Base-by-base conservation (phyloP, 2,888 invertebrate genomes). In the Cerceris rybyensis region DNA sequence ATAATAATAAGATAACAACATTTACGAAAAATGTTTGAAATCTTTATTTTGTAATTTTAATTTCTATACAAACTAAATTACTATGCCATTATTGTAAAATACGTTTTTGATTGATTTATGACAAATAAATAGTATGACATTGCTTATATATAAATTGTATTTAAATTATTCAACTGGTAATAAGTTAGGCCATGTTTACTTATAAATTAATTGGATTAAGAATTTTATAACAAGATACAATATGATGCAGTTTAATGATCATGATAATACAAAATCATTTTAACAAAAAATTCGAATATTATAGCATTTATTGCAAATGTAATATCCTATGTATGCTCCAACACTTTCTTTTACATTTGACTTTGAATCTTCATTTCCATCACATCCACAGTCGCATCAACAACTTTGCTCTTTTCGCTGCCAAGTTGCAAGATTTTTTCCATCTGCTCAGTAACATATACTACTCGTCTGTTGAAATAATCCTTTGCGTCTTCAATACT, bases 391-490 rank as follows among this genome's bases (percentile, higher is more conserved):
- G 97, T 95, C 49, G 96, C 96, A 92, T 96, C 96, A 80, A 97
- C 94, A 80, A 97, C 95, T 92, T 95, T 96, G 77, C 95, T 95
- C 92, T 98, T 98, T 90, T 98, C 97, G 66, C 96, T 93, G 2
- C 97, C 96, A 80, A 97, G 93, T 49, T 94, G 93, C 92, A 98
- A 98, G 70, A 98, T 96, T 93, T 98, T 98, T 90, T 98, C 98
- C 94, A 98, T 98, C 93, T 99, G 98, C 90, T 98, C 97, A 0
- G 97, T 96, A 0, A 99, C 96, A 93, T 97, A 98, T 80, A 96
- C 95, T 0, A 97, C 96, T 93, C 98, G 98, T 67, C 98, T 94
- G 91, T 97, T 96, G 91, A 99, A 99, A 90, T 98, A 99, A 88
- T 98, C 97, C 91, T 97, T 96, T 0, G 98, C 98, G 75, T 96